phyloP scores from a whole-genome alignment of 1,140 invertebrate species.

The Hycleus cichorii region DNA sequence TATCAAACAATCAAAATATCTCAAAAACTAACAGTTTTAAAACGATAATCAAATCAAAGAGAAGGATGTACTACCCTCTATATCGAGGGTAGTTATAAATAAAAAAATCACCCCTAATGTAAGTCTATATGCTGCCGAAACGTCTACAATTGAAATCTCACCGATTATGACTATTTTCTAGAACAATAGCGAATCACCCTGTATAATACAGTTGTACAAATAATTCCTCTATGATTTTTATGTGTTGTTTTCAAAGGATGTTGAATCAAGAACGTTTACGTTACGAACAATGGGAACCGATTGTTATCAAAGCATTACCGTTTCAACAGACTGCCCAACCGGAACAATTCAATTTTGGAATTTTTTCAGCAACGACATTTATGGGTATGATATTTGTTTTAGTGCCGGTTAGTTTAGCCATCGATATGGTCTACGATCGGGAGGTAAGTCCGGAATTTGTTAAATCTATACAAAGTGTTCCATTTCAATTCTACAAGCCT shows the following conservation, averaged over 20 bases:
- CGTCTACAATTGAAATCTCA: no score
- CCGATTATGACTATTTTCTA: no score
- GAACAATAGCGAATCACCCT: no score
- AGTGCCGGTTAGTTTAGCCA: slow-evolving; percentile 65
- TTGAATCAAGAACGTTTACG: slow-evolving; percentile 27
- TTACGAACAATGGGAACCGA: slow-evolving; percentile 36
- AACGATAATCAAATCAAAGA: no score
- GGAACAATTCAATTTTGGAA: slow-evolving; percentile 62
- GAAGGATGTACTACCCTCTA: no score
- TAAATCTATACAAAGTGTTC: not conserved
- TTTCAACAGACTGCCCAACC: slow-evolving; percentile 63
- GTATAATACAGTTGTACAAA: not conserved
- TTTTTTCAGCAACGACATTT: slow-evolving; percentile 62
- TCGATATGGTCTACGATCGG: slow-evolving; percentile 77
- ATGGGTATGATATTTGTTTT: slow-evolving; percentile 73
- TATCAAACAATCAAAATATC: no score
- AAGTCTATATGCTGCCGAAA: no score
- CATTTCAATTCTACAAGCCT: not conserved
- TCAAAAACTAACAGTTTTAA: no score
- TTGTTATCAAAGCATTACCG: slow-evolving; percentile 53
- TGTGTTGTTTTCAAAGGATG: slow-evolving; percentile 25
- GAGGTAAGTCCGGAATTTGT: slow-evolving; percentile 51
- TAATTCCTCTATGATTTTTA: not conserved
- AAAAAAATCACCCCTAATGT: no score
- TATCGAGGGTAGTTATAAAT: no score